Percentiles rank a stretch among this genome's conserved stretches.
Evolutionary conservation across 2,888 invertebrate genomes (phyloP).

Genomic region (Onchidella celtica): DNA sequence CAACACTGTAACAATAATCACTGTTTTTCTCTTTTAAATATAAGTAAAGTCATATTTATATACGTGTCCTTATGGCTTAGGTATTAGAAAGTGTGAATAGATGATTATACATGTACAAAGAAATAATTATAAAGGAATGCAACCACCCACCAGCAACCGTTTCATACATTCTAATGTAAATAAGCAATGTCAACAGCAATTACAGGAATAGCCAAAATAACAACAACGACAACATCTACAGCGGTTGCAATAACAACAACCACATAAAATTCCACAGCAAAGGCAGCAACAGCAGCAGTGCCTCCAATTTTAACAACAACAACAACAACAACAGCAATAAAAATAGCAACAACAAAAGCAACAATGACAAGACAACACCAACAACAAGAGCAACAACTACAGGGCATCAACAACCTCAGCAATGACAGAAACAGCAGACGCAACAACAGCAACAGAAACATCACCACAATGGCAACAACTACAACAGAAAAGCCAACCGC

Average conservation of each 20-base stretch:
- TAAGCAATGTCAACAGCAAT: background rate
- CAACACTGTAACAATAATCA: too few relatives aligned
- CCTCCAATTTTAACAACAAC: too few relatives aligned
- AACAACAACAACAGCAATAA: background rate
- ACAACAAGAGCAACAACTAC: background rate
- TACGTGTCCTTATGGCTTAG: too few relatives aligned
- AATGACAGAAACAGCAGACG: background rate
- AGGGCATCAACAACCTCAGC: background rate
- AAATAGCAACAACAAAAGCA: background rate
- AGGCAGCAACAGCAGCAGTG: background rate
- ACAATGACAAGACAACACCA: background rate
- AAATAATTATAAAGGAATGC: too few relatives aligned
- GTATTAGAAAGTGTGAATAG: too few relatives aligned
- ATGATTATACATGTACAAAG: too few relatives aligned
- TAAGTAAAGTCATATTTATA: too few relatives aligned
- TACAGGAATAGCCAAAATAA: background rate
- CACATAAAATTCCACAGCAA: background rate
- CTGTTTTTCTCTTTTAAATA: too few relatives aligned
- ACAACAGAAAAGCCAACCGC: background rate
- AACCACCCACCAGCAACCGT: too few relatives aligned
- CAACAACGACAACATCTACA: background rate
- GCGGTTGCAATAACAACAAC: background rate
- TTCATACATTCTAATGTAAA: background rate
- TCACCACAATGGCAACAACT: background rate
- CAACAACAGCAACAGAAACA: background rate